Conservation (phyloP, 2,797 vertebrate genomes). For the Numenius phaeopus region DNA sequence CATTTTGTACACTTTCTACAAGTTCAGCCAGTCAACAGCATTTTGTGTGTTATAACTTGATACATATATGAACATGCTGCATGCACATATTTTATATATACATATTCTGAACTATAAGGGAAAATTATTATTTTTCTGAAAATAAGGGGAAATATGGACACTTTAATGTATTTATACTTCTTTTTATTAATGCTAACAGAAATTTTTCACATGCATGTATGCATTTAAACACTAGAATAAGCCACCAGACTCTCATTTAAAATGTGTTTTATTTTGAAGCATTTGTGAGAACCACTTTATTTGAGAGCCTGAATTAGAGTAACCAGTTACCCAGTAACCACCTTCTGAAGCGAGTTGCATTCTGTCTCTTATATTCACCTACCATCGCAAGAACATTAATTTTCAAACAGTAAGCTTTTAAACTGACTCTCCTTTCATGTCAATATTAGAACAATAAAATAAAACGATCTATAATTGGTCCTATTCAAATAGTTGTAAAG, state of each 20-base stretch:
- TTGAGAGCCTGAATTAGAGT: constrained; percentile 1
- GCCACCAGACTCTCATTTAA: constrained; percentile 28
- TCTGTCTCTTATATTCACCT: not conserved
- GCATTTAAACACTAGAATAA: not conserved
- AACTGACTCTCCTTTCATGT: not conserved
- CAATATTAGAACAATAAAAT: not conserved
- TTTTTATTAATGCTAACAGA: constrained; percentile 5
- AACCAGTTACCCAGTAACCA: not conserved
- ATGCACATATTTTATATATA: not conserved
- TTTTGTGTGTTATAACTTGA: not conserved
- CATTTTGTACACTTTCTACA: not conserved
- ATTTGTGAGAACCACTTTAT: not conserved
- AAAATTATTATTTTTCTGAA: not conserved
- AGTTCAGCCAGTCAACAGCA: not conserved
- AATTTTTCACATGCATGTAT: not conserved
- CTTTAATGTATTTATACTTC: not conserved
- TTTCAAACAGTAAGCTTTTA: not conserved
- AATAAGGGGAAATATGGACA: not conserved
- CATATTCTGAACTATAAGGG: not conserved
- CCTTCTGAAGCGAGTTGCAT: not conserved
- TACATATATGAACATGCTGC: not conserved
- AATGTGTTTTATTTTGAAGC: not conserved
- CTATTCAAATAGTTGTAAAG: not conserved
- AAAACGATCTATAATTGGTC: not conserved
- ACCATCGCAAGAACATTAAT: not conserved